Evolutionary conservation across 2,797 vertebrate species (phyloP).

Genomic region (Morus bassanus): DNA sequence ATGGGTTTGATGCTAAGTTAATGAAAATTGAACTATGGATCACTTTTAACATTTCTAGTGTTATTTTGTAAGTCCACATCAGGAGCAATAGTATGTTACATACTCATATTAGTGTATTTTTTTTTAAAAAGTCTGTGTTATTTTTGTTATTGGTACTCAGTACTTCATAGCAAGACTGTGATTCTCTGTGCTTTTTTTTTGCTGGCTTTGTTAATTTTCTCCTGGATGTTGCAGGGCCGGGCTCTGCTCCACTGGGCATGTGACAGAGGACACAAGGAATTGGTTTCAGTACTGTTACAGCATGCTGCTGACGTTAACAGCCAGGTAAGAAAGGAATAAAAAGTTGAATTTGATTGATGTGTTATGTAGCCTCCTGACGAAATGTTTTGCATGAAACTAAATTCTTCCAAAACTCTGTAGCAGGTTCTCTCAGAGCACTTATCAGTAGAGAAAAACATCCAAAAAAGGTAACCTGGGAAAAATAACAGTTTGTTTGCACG

Average conservation of each 20-base stretch:
- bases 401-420: neutral
- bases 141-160: neutral
- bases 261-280: conserved; percentile 94
- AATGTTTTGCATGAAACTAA: neutral
- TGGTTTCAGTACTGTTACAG: conserved; percentile 89
- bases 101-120: neutral
- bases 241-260: conserved; percentile 95
- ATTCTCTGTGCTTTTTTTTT: neutral
- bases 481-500: neutral
- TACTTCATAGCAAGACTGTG: neutral
- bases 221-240: conserved; percentile 82
- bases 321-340: conserved; percentile 82
- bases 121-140: neutral
- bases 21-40: neutral
- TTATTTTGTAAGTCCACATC: neutral
- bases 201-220: neutral
- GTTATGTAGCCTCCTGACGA: neutral
- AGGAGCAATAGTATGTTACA: neutral
- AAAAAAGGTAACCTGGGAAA: neutral
- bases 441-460: neutral
- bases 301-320: conserved; percentile 90
- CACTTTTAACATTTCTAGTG: neutral
- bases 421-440: neutral
- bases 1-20: neutral
- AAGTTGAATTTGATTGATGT: neutral